phyloP scores from a whole-genome alignment of 2,113 vertebrate species.

The Gnathonemus echidnorhynchus region DNA sequence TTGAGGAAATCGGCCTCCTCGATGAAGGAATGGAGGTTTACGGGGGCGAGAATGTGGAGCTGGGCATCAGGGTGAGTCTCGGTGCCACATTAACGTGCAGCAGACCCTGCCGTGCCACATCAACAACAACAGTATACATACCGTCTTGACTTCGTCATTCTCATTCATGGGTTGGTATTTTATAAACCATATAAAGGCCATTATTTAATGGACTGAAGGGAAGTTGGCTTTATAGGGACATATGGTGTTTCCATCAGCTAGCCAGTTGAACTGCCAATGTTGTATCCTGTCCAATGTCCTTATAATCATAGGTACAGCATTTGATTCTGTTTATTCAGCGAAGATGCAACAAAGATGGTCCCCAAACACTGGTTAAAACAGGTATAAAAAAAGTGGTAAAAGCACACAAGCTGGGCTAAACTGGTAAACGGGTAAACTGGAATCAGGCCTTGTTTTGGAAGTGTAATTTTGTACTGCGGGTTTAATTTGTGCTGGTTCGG shows the following conservation, averaged over 20 bases:
- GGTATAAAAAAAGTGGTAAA: background rate
- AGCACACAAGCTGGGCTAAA: background rate
- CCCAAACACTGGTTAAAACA: background rate
- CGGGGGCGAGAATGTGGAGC: constrained; percentile 94
- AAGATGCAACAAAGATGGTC: background rate
- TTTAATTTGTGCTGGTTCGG: constrained; percentile 16
- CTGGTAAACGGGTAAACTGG: constrained; percentile 9
- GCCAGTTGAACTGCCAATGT: background rate
- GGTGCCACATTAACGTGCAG: constrained; percentile 17
- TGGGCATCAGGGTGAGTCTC: constrained; percentile 87
- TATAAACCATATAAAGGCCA: background rate
- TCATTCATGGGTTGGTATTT: background rate
- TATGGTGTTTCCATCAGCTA: background rate
- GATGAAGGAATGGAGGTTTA: constrained; percentile 99
- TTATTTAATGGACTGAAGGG: background rate
- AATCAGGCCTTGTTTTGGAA: background rate
- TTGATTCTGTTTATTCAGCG: background rate
- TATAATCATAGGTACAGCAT: background rate
- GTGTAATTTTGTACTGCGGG: constrained; percentile 28
- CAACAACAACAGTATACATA: constrained; percentile 24
- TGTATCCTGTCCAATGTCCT: background rate
- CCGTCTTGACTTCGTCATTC: background rate
- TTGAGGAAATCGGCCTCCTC: constrained; percentile 91
- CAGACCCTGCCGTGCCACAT: constrained; percentile 33
- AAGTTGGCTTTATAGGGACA: constrained; percentile 2